Evolutionary conservation across 2,888 invertebrate species (phyloP).

Genomic region (Pseudococcus longispinus): DNA sequence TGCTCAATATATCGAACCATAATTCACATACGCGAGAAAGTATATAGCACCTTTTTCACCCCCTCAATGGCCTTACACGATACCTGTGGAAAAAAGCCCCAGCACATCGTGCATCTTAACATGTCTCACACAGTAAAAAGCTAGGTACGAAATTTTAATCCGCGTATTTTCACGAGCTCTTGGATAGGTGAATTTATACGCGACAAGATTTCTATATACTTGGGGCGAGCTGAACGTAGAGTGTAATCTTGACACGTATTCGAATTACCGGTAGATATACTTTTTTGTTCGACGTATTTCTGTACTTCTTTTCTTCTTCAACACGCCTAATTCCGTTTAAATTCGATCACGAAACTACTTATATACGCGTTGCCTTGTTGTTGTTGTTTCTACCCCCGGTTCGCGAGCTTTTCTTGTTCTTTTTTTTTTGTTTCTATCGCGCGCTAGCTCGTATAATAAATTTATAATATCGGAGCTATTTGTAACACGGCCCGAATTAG

Average conservation of each 20-base stretch:
- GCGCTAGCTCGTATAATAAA: neutral
- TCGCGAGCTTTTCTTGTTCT: neutral
- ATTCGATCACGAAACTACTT: conserved; percentile 12
- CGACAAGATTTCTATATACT: conserved; percentile 4
- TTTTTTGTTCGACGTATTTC: conserved; percentile 8
- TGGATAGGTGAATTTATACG: conserved; percentile 28
- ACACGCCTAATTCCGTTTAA: conserved; percentile 28
- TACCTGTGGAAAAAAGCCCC: neutral
- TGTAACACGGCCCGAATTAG: neutral
- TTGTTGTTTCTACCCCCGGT: neutral
- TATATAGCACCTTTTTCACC: neutral
- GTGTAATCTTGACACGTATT: conserved; percentile 32
- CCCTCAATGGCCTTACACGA: neutral
- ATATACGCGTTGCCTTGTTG: neutral
- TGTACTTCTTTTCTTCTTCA: neutral
- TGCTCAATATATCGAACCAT: neutral
- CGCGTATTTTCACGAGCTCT: neutral
- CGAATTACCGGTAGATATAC: conserved; percentile 9
- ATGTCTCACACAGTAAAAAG: neutral
- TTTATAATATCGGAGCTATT: neutral
- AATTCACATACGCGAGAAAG: neutral
- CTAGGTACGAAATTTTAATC: conserved; percentile 10
- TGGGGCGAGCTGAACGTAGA: neutral
- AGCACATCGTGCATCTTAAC: neutral
- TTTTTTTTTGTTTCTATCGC: neutral